Conservation (phyloP, 2,113 vertebrate genomes). For the Donacobius atricapilla region DNA sequence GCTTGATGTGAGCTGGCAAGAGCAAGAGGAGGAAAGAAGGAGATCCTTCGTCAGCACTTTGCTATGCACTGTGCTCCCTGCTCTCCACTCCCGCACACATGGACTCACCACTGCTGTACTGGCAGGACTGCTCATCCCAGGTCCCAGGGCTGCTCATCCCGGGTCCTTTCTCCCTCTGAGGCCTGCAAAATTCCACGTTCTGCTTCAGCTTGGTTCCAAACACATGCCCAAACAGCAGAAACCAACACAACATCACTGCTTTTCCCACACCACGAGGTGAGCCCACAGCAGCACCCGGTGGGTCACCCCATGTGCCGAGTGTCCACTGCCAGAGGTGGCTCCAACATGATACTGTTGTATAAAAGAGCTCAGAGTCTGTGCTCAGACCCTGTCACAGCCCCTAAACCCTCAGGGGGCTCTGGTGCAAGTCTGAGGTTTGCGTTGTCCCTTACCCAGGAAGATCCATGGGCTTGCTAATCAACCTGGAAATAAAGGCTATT, state of each 20-base stretch:
- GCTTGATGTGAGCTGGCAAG: not conserved
- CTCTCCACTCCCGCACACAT: fast-evolving
- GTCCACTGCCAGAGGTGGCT: fast-evolving
- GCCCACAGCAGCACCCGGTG: fast-evolving
- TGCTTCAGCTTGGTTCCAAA: not conserved
- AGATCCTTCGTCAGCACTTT: not conserved
- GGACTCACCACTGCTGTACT: fast-evolving
- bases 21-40: not conserved
- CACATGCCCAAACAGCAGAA: fast-evolving
- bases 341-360: fast-evolving
- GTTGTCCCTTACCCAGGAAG: not conserved
- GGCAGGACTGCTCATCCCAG: fast-evolving
- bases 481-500: not conserved
- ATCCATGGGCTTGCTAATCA: not conserved
- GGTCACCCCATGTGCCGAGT: fast-evolving
- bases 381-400: not conserved
- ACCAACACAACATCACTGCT: not conserved
- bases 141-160: not conserved
- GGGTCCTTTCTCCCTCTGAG: not conserved
- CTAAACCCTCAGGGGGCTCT: not conserved
- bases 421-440: not conserved
- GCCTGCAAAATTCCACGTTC: not conserved
- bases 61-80: not conserved
- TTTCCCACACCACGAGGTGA: fast-evolving
- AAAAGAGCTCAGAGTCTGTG: not conserved